Percentiles rank a stretch among this genome's conserved stretches.
These are phyloP conservation scores for Passer montanus DNA, from an alignment of 2,113 vertebrate species.

Conservation along the genomic window DNA sequence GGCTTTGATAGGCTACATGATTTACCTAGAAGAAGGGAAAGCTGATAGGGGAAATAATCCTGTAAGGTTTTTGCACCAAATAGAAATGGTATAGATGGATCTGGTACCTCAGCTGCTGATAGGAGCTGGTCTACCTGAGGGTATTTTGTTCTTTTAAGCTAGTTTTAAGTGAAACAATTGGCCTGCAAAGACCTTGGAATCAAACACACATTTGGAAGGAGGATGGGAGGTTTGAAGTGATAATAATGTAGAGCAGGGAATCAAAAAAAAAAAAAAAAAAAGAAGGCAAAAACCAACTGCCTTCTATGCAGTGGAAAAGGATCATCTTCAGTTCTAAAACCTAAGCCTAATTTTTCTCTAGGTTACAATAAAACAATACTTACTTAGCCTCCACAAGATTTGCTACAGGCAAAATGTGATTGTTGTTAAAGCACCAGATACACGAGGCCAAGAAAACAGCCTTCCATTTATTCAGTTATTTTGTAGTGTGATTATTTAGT, in stretches of 20 bases:
- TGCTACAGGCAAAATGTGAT: background rate
- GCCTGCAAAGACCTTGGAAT: background rate
- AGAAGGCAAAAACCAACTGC: background rate
- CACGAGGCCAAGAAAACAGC: background rate
- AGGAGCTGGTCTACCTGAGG: background rate
- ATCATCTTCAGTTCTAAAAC: background rate
- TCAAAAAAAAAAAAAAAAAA: background rate
- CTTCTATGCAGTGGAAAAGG: background rate
- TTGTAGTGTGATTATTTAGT: background rate
- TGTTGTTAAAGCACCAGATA: background rate
- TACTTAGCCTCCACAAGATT: background rate
- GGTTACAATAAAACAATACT: background rate
- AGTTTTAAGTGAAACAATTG: background rate
- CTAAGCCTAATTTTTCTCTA: background rate
- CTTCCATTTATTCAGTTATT: background rate
- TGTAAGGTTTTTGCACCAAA: conserved; percentile 5
- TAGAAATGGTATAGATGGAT: background rate
- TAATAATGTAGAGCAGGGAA: background rate
- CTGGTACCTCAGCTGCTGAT: background rate
- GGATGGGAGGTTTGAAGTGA: background rate
- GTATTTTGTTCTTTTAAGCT: background rate
- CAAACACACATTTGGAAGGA: background rate
- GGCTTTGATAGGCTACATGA: conserved; percentile 45
- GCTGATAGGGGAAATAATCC: conserved; percentile 50
- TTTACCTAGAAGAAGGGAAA: conserved; percentile 59